A percentile compares a stretch with the other conserved stretches of the same genome.
phyloP scores from a whole-genome alignment of 1,140 invertebrate species.

The Helicoverpa armigera region DNA sequence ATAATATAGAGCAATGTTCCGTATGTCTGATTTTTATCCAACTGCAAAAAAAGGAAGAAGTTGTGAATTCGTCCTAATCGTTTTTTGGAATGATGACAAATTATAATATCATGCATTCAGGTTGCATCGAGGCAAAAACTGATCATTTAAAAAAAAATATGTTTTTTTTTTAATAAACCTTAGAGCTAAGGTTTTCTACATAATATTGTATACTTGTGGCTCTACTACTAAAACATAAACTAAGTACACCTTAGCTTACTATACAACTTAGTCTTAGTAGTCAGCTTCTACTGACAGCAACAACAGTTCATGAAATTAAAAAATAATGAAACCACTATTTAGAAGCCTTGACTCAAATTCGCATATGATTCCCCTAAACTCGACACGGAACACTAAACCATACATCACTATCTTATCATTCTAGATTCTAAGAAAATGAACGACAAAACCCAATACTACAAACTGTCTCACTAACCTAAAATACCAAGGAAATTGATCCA shows the following conservation, averaged over 20 bases:
- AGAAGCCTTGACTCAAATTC: background rate
- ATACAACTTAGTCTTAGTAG: no score
- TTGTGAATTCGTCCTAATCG: no score
- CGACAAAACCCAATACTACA: background rate
- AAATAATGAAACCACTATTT: background rate
- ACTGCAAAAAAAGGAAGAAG: no score
- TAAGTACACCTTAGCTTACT: no score
- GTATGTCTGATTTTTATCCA: background rate
- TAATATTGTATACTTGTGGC: no score
- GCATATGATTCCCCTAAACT: background rate
- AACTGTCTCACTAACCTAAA: conserved; percentile 43
- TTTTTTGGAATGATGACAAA: no score
- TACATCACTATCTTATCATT: conserved; percentile 40
- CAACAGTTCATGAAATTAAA: background rate
- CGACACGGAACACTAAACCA: conserved; percentile 30
- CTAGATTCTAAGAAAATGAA: conserved; percentile 36
- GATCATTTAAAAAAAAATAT: no score
- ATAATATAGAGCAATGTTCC: background rate
- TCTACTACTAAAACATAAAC: no score
- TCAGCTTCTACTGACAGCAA: no score
- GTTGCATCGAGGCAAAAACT: no score
- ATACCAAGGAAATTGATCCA: conserved; percentile 23
- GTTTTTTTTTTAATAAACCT: no score
- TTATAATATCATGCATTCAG: background rate
- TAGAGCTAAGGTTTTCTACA: no score